Evolutionary conservation across 37 sponge, comb jelly and placozoan species (phyloP).

Genomic region (Hormiphora californensis): DNA sequence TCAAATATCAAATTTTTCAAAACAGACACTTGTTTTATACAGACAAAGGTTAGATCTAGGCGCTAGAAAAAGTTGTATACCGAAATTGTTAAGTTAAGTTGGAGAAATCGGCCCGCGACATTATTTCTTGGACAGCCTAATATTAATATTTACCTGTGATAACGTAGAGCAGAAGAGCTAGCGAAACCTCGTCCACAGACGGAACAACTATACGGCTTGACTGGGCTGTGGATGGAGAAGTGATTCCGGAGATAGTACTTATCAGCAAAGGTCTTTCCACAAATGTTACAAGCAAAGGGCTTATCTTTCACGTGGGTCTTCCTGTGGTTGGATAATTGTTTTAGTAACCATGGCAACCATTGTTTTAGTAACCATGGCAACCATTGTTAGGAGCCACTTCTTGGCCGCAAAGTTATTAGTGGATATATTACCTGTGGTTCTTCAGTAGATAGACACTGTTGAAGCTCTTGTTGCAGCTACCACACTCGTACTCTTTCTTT

Average conservation of each 20-base stretch:
- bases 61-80: too few species aligned
- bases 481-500: slow-evolving; percentile 52
- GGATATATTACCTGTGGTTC: slow-evolving; percentile 49
- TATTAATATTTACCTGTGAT: too few species aligned
- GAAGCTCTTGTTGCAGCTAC: slow-evolving; percentile 52
- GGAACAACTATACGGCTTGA: slow-evolving; percentile 49
- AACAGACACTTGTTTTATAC: too few species aligned
- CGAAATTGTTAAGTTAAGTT: too few species aligned
- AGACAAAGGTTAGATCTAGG: too few species aligned
- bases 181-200: slow-evolving; percentile 54
- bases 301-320: slow-evolving; percentile 51
- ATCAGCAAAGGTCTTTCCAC: slow-evolving; percentile 51
- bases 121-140: too few species aligned
- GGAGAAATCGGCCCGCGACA: too few species aligned
- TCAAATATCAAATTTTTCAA: too few species aligned
- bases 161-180: slow-evolving; percentile 46
- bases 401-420: neutral
- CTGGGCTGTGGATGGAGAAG: slow-evolving; percentile 52
- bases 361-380: too few species aligned
- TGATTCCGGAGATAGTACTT: slow-evolving; percentile 54
- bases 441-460: slow-evolving; percentile 52
- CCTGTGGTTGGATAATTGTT: slow-evolving; percentile 37
- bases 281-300: slow-evolving; percentile 54
- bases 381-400: neutral
- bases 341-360: too few species aligned